Evolutionary conservation across 2,113 vertebrate genomes (phyloP), one percentile per base, ranked within the genome.

Genomic region (Salvelinus alpinus): DNA sequence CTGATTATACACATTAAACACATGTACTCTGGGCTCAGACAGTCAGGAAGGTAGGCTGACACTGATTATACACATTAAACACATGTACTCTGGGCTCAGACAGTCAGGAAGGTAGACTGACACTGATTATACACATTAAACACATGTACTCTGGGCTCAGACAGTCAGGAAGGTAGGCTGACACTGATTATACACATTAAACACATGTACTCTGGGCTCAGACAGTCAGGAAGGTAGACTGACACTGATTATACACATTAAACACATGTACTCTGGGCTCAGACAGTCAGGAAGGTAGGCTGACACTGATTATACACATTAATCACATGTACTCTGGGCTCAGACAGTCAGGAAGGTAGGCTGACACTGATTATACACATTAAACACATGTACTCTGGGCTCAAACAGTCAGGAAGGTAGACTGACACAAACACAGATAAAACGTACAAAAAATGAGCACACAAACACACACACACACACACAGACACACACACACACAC

Each of bases 401-500:
- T 59, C 18, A 16, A 2, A 5, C 54, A 13, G 47, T 48, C 47
- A 48, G 20, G 18, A 18, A 71, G 22, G 34, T 27, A 57, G 65
- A 18, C 22, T 12, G 7, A 12, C n/a, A 60, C 59, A 60, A 20
- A 67, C 29, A 16, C 25, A 29, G 22, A 67, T 25, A 18, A 11
- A 29, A 11, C 27, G 38, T 8, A 20, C 9, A 14, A 62, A 27
- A 34, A 8, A 62, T 12, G n/a, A 9, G 22, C 71, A 70, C 44
- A 38, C 14, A 72, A 3, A 72, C 29, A 24, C 38, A 44, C 73
- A 34, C 69, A 68, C 64, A 54, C 27, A 75, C 20, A 22, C 9
- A 68, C 73, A 67, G 5, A 67, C 73, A 31, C 73, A 57, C 62
- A 67, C 44, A 66, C 2, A 51, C 64, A 74, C 73, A 67, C 47